Base-by-base conservation (phyloP, 2,797 vertebrate genomes). In the Acrocephalus scirpaceus region DNA sequence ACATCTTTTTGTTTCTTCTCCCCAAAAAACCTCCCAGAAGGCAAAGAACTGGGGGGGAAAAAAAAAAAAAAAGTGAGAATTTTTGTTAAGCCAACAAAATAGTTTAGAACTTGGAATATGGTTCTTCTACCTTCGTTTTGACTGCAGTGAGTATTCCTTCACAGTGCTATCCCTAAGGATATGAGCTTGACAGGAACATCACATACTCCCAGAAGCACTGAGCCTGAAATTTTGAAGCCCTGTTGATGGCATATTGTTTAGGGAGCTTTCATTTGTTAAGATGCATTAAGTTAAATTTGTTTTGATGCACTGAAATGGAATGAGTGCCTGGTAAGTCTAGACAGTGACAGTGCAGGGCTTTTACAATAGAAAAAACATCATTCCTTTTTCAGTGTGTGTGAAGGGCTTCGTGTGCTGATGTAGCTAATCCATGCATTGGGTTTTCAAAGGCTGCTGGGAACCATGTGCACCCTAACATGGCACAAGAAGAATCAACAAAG, bases 251-350 rank as follows among this genome's bases (percentile, higher is more conserved):
- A 64, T 88, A 56, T 86, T 96, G 86, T 94, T 96, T 70, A 79
- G 83, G 60, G 66, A 88, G 53, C 56, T 92, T 94, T 82, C 42
- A n/a, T 90, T 86, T 92, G 76, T 94, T 90, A 82, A 81, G 64
- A 62, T 86, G 76, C 82, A 86, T 92, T 84, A 88, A 78, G 82
- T 93, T 73, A 91, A 92, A 91, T 75, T 93, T 94, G 84, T 91
- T 93, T 82, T 90, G 76, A 88, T 81, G 85, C 70, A 71, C 79
- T 95, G 92, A 95, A 90, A 84, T 92, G 36, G 73, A 96, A 93
- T 32, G 87, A 40, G 14, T 88, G 73, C 47, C 60, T 80, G 67
- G 14, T 75, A 78, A 85, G 76, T 96, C 93, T 93, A 95, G 93
- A 93, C 92, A 90, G 61, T 91, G 89, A 84, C 72, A 61, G 70